Evolutionary conservation across 2,113 vertebrate genomes (phyloP), one percentile per base, ranked within the genome.

Genomic region (Urocitellus parryii): DNA sequence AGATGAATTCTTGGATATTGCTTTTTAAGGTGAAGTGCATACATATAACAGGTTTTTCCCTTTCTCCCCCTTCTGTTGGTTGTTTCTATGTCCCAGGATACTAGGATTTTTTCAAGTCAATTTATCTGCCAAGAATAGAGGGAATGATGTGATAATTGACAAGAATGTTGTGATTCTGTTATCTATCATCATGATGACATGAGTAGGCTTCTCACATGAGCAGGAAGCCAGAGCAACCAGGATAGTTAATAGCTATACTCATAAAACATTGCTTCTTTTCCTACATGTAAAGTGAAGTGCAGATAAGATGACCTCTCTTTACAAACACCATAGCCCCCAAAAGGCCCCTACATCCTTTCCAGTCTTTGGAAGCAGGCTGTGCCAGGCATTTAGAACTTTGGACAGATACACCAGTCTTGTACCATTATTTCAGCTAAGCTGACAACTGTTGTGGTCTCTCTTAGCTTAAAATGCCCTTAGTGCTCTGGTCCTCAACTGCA

Each of bases 371-470:
- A 96, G 27, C 17, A 86, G 32, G 32, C 51, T 34, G 0, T 63
- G 16, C 32, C 81, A 11, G 16, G 8, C 5, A 84, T 56, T 17
- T 4, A 37, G 56, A 10, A 0, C 42, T n/a, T 77, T 81, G 18
- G 11, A 29, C 8, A 88, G 29, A 77, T 82, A 76, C 74, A 95
- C 39, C 29, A 91, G 34, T 73, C 14, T 10, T n/a, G 16, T 4
- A 82, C 34, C 24, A 91, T n/a, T 87, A 42, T 92, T 82, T 77
- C 51, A 58, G 77, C 45, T 94, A 81, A 65, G 34, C n/a, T 58
- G 18, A 17, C 27, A 83, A 83, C 9, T 70, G 27, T 12, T 32
- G 37, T 29, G 24, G 42, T 32, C 58, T 88, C 51, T 88, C 27
- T 86, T 20, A 73, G 48, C 9, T 77, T 93, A 61, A 48, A 96